phyloP scores from a whole-genome alignment of 2,888 invertebrate species.

The Stenolophus ochropezus region DNA sequence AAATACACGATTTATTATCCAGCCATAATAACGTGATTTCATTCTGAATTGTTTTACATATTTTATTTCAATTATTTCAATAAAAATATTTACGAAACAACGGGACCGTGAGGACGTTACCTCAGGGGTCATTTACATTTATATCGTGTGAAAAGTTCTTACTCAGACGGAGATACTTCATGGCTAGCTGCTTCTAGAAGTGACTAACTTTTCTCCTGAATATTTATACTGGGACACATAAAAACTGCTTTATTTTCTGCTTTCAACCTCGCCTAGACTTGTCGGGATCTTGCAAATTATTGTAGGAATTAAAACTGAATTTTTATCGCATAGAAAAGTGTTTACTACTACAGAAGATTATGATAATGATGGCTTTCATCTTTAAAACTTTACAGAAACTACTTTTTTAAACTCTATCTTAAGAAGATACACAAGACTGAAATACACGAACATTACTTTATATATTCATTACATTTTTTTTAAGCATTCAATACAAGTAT shows the following conservation, averaged over 20 bases:
- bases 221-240: constrained; percentile 5
- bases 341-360: background rate
- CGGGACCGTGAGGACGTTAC: background rate
- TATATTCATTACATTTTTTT: too few relatives aligned
- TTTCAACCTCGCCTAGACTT: background rate
- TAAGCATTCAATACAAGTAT: too few relatives aligned
- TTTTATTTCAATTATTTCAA: background rate
- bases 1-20: constrained; percentile 1
- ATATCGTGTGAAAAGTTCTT: constrained; percentile 8
- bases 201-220: constrained; percentile 1
- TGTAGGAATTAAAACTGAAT: background rate
- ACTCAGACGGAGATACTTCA: background rate
- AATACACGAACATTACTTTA: too few relatives aligned
- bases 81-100: background rate
- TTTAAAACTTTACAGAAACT: background rate
- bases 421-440: too few relatives aligned
- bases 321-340: background rate
- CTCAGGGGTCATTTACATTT: background rate
- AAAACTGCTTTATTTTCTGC: background rate
- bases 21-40: background rate
- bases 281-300: constrained; percentile 3
- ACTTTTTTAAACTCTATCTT: background rate
- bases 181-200: background rate
- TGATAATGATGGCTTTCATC: background rate
- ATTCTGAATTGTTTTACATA: background rate